These are phyloP conservation scores for Crotophaga sulcirostris DNA, from an alignment of 2,113 vertebrate species.

Conservation along the genomic window DNA sequence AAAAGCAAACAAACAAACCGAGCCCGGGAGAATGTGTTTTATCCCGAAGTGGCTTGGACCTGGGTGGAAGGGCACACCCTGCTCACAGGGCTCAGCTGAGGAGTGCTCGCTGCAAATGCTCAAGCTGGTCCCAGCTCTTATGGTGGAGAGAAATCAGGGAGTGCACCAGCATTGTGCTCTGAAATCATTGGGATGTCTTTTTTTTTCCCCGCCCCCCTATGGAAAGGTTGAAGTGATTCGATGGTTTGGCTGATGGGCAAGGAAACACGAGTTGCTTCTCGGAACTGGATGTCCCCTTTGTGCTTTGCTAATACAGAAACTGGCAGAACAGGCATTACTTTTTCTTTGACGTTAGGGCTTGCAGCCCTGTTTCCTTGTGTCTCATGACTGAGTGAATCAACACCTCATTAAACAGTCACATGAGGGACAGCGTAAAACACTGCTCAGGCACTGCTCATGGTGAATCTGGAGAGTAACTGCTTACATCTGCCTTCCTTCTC, in stretches of 20 bases:
- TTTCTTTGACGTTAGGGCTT: slow-evolving; percentile 66
- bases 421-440: slow-evolving; percentile 69
- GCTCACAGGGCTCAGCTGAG: neutral
- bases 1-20: neutral
- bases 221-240: slow-evolving; percentile 24
- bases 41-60: neutral
- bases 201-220: neutral
- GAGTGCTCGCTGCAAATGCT: neutral
- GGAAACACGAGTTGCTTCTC: slow-evolving; percentile 48
- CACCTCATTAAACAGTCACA: slow-evolving; percentile 75
- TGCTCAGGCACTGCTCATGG: slow-evolving; percentile 43
- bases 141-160: fast-evolving
- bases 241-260: slow-evolving; percentile 9
- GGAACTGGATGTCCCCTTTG: slow-evolving; percentile 64
- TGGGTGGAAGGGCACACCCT: neutral
- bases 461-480: slow-evolving; percentile 46
- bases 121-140: neutral
- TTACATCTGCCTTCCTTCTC: slow-evolving; percentile 41
- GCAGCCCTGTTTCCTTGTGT: slow-evolving; percentile 69
- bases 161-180: neutral
- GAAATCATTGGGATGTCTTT: neutral
- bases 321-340: slow-evolving; percentile 71
- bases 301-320: slow-evolving; percentile 68
- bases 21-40: neutral
- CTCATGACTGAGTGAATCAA: slow-evolving; percentile 79